A percentile compares a stretch with the other conserved stretches of the same genome.
Evolutionary conservation across 2,888 invertebrate species (phyloP).

Genomic region (Pandemis corylana): DNA sequence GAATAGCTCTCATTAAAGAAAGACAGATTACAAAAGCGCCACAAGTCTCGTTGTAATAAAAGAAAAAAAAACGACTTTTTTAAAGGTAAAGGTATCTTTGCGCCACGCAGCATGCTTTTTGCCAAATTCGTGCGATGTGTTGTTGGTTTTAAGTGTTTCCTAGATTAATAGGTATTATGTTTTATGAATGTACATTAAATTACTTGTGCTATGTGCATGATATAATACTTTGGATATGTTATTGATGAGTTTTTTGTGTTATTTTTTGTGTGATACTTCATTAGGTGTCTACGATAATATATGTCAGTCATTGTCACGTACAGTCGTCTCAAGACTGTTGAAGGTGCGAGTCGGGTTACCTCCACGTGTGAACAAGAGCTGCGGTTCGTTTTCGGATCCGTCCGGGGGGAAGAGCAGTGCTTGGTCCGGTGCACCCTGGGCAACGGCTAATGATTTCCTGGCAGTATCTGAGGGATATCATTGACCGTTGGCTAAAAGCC

Average conservation of each 20-base stretch:
- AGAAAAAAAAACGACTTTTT: background rate
- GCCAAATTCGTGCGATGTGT: conserved; percentile 8
- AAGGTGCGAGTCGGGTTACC: too few relatives aligned
- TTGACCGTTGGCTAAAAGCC: too few relatives aligned
- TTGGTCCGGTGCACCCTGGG: too few relatives aligned
- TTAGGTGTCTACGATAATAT: background rate
- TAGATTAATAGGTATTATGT: background rate
- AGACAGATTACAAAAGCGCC: background rate
- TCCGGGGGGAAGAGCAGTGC: too few relatives aligned
- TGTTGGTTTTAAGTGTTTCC: background rate
- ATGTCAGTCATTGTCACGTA: background rate
- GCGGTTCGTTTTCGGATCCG: too few relatives aligned
- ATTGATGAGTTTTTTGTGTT: background rate
- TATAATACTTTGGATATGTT: background rate
- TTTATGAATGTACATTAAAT: conserved; percentile 11
- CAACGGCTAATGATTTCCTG: too few relatives aligned
- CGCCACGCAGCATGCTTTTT: conserved; percentile 4
- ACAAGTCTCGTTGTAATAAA: too few relatives aligned
- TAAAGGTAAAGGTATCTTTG: conserved; percentile 1
- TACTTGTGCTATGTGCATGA: background rate
- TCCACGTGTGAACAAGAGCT: too few relatives aligned
- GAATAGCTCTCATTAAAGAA: background rate
- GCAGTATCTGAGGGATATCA: too few relatives aligned
- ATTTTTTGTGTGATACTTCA: background rate
- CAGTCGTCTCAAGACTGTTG: background rate